Percentiles rank a stretch among this genome's conserved stretches.
phyloP scores from a whole-genome alignment of 2,113 vertebrate species.

The Halcyon malimbica region DNA sequence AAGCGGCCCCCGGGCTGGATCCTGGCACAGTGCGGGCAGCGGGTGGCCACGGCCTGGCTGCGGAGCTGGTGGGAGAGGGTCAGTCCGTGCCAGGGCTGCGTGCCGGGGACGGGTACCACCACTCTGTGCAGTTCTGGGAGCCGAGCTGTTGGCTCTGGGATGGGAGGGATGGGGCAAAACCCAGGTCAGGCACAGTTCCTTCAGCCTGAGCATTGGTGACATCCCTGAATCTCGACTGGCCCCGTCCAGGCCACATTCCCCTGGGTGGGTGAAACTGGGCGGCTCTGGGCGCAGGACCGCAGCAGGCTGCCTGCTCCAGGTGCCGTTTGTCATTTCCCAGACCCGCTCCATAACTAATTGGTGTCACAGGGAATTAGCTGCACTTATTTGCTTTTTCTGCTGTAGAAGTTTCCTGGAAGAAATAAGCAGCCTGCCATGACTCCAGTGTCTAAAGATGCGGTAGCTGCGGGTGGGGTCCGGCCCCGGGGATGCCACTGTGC shows the following conservation, averaged over 20 bases:
- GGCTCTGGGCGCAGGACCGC: fast-evolving
- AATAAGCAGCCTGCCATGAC: no score
- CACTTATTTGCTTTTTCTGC: background rate
- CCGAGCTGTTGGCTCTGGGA: fast-evolving
- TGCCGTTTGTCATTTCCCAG: background rate
- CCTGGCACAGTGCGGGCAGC: background rate
- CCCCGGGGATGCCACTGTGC: fast-evolving
- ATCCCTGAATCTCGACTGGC: fast-evolving
- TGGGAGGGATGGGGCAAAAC: background rate
- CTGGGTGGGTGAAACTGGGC: fast-evolving
- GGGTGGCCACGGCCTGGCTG: fast-evolving
- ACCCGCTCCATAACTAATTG: background rate
- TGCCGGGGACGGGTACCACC: fast-evolving
- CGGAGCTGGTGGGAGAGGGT: background rate
- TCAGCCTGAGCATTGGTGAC: background rate
- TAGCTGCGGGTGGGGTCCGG: background rate
- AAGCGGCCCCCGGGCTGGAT: background rate
- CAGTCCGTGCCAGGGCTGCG: fast-evolving
- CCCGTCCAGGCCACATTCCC: fast-evolving
- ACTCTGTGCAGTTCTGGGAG: fast-evolving
- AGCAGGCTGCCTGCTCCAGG: background rate
- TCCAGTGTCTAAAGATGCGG: background rate
- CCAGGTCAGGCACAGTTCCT: no score
- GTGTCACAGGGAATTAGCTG: background rate
- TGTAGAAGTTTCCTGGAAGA: background rate